Evolutionary conservation across 2,797 vertebrate genomes (phyloP).

Genomic region (Propithecus perrieri): DNA sequence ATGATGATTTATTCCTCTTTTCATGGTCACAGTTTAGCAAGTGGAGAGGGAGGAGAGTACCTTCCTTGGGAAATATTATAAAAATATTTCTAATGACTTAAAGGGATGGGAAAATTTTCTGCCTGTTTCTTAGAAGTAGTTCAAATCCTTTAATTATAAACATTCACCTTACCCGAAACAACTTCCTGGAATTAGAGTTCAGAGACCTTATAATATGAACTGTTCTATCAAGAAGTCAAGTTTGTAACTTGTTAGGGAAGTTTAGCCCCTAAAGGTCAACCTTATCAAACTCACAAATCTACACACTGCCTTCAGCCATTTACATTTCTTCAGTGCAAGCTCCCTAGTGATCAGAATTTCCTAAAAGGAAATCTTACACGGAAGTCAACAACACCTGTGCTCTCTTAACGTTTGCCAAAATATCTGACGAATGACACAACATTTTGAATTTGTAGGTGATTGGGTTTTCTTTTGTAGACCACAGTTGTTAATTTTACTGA

Average conservation of each 20-base stretch:
- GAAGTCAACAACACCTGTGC: background rate
- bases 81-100: background rate
- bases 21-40: background rate
- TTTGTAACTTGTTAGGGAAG: background rate
- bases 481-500: background rate
- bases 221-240: constrained; percentile 7
- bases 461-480: background rate
- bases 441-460: background rate
- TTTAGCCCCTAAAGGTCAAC: background rate
- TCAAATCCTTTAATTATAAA: constrained; percentile 44
- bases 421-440: background rate
- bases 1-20: background rate
- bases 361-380: background rate
- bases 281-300: background rate
- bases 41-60: background rate
- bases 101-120: background rate
- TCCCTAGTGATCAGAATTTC: background rate
- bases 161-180: constrained; percentile 25
- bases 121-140: constrained; percentile 43
- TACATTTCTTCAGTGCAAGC: background rate
- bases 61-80: background rate
- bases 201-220: constrained; percentile 40
- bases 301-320: background rate
- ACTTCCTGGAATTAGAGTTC: constrained; percentile 45
- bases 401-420: background rate